phyloP scores from a whole-genome alignment of 2,797 vertebrate species.

The Perodicticus potto region DNA sequence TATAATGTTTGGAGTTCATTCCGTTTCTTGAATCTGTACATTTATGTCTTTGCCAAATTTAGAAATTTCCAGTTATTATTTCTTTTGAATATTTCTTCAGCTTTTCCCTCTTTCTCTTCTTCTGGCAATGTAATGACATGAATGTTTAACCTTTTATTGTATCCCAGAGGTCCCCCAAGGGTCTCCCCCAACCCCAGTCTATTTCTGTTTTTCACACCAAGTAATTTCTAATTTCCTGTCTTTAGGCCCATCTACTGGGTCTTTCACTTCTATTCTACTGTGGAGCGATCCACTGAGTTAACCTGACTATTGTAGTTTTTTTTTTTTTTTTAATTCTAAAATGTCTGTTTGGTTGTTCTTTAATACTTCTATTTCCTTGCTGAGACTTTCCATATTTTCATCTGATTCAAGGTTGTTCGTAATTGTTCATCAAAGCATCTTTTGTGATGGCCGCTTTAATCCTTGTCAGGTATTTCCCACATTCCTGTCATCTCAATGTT shows the following conservation, averaged over 20 bases:
- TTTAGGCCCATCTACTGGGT: background rate
- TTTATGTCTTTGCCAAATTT: background rate
- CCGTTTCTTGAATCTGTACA: background rate
- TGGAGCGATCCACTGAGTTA: background rate
- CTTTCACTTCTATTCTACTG: background rate
- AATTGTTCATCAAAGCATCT: background rate
- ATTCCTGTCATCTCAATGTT: background rate
- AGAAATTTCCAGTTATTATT: background rate
- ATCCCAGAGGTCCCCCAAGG: background rate
- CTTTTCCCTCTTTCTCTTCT: background rate
- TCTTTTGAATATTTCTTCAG: background rate
- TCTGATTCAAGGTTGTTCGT: background rate
- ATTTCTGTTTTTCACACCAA: background rate
- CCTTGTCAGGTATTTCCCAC: background rate
- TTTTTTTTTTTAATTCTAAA: background rate
- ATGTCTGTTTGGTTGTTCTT: background rate
- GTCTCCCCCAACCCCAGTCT: no score
- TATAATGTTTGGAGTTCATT: background rate
- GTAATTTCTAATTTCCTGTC: background rate
- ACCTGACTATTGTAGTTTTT: background rate
- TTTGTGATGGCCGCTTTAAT: background rate
- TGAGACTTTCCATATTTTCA: slow-evolving; percentile 1
- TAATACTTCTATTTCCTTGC: background rate
- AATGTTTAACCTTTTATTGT: background rate
- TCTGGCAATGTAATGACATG: background rate